Base-by-base conservation (phyloP, 2,113 vertebrate genomes). In the Archocentrus centrarchus region DNA sequence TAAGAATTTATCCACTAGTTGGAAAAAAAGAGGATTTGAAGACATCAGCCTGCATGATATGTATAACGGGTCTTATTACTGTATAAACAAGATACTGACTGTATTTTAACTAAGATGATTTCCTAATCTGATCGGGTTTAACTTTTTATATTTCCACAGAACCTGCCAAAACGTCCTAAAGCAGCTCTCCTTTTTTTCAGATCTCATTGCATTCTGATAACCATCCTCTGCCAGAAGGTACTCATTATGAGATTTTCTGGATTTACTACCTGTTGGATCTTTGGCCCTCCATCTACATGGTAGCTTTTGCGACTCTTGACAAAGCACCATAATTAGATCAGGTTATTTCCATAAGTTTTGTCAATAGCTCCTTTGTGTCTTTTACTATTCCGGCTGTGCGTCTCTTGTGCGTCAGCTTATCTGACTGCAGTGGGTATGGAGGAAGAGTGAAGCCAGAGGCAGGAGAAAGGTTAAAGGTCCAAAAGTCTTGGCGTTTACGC, bases 201-300 rank as follows among this genome's bases (percentile, higher is more conserved):
- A 63, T 59, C 75, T 81, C 35, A 17, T 4, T 30, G 66, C 81
- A 75, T 55, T 66, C 66, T 53, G 84, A 70, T 64, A 77, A 61
- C 60, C 66, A 32, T 84, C 11, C 14, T 79, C 82, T 85, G 73
- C 85, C 81, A 89, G 86, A 83, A 80, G 68, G 80, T 88, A 14
- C 83, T 90, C 80, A 93, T 94, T 94, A 93, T 90, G 87, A 88
- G 92, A 85, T 93, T 83, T 87, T 86, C 50, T 58, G 78, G 86
- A 84, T 93, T 93, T 86, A 86, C 77, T 57, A 53, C 57, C 13
- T 60, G 87, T 63, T 91, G 81, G 81, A 89, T 89, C 75, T 64
- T 66, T 55, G 77, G 82, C 84, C 77, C 80, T 87, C 37, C 44
- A 80, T 82, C 77, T 14, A 59, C 64, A 79, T 18, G 22, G n/a